These are phyloP conservation scores for Oxytorus armatus DNA, from an alignment of 2,888 invertebrate genomes.

Conservation along the genomic window DNA sequence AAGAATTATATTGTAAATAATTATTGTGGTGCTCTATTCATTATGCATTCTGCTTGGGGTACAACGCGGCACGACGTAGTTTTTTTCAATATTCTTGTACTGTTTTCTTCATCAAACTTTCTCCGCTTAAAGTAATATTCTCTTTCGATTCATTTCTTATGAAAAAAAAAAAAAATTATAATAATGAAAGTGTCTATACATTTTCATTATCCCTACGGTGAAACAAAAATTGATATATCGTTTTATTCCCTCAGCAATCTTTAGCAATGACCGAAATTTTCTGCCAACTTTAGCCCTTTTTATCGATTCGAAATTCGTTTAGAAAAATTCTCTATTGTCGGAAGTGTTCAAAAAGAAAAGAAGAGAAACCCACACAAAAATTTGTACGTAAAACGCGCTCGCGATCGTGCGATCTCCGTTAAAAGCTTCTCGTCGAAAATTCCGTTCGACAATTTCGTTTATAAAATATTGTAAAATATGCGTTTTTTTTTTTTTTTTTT, in stretches of 20 bases:
- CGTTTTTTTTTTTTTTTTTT: no score
- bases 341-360: no score
- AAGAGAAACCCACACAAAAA: no score
- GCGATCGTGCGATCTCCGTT: no score
- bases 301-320: no score
- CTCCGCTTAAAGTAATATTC: slow-evolving; percentile 52
- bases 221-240: slow-evolving; percentile 34
- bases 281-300: no score
- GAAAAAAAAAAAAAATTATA: no score
- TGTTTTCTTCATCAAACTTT: slow-evolving; percentile 60
- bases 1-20: slow-evolving; percentile 85
- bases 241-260: slow-evolving; percentile 52
- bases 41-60: slow-evolving; percentile 83
- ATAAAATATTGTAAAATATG: slow-evolving; percentile 18
- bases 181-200: slow-evolving; percentile 25
- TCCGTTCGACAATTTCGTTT: slow-evolving; percentile 5
- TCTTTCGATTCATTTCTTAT: slow-evolving; percentile 23
- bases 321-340: no score
- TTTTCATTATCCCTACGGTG: slow-evolving; percentile 50
- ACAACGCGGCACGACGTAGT: slow-evolving; percentile 73
- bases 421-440: no score
- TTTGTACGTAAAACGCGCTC: slow-evolving; percentile 8
- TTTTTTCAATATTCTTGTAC: slow-evolving; percentile 60
- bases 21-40: slow-evolving; percentile 71
- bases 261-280: slow-evolving; percentile 24